Evolutionary conservation across 2,797 vertebrate genomes (phyloP).

Genomic region (Clarias laeviceps): DNA sequence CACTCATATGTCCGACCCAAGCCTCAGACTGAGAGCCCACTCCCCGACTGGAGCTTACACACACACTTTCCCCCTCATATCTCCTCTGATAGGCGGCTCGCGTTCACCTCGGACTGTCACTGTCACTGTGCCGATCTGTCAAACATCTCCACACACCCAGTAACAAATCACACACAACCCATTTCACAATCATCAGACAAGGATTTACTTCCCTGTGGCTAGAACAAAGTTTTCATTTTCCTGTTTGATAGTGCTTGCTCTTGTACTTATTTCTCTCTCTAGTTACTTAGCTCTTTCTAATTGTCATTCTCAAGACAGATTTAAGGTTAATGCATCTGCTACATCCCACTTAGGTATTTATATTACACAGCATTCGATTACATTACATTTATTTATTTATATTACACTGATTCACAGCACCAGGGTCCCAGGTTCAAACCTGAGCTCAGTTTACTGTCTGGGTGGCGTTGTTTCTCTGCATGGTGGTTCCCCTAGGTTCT

Average conservation of each 20-base stretch:
- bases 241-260: neutral
- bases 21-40: constrained; percentile 65
- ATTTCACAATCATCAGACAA: neutral
- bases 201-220: neutral
- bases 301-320: neutral
- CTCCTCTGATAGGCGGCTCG: constrained; percentile 63
- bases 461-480: neutral
- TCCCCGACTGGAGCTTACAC: constrained; percentile 56
- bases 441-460: neutral
- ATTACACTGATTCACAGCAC: neutral
- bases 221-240: neutral
- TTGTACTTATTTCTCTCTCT: neutral
- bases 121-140: neutral
- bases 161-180: no score
- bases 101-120: neutral
- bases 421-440: neutral
- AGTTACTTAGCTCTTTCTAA: no score
- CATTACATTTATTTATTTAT: neutral
- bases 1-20: constrained; percentile 67
- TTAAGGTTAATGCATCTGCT: neutral
- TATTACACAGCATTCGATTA: neutral
- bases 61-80: constrained; percentile 47
- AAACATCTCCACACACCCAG: neutral
- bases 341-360: neutral
- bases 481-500: neutral